phyloP scores from a whole-genome alignment of 2,888 invertebrate species.

The Limnephilus rhombicus region DNA sequence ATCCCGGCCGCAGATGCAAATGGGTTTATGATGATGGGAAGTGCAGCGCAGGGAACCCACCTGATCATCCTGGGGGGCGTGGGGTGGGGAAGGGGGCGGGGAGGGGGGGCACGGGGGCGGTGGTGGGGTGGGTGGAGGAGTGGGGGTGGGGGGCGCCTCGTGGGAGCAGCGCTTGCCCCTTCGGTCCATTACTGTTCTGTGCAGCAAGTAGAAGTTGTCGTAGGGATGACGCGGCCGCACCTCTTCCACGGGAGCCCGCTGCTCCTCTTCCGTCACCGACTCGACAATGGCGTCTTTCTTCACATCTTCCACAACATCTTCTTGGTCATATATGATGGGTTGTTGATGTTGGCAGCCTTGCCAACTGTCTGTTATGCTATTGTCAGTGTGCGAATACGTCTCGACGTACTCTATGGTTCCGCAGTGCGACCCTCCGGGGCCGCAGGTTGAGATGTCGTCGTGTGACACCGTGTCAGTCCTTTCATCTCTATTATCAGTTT shows the following conservation, averaged over 20 bases:
- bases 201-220: conserved; percentile 75
- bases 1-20: conserved; percentile 36
- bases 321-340: not conserved
- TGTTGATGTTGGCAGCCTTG: conserved; percentile 17
- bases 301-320: not conserved
- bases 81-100: conserved; percentile 68
- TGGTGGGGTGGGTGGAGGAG: conserved; percentile 68
- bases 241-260: conserved; percentile 69
- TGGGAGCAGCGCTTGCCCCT: conserved; percentile 75
- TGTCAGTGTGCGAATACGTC: conserved; percentile 50
- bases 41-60: conserved; percentile 66
- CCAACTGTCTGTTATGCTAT: conserved; percentile 24
- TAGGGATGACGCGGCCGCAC: conserved; percentile 76
- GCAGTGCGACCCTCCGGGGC: conserved; percentile 59
- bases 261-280: conserved; percentile 28
- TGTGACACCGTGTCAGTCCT: conserved; percentile 48
- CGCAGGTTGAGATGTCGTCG: conserved; percentile 40
- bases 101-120: conserved; percentile 69
- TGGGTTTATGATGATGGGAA: conserved; percentile 34
- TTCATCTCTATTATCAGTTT: not conserved
- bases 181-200: conserved; percentile 73
- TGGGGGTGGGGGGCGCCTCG: conserved; percentile 71
- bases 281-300: not conserved
- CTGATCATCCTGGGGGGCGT: conserved; percentile 62
- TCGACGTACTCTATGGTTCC: conserved; percentile 34